These are phyloP conservation scores for Maniola hyperantus DNA, from an alignment of 2,888 invertebrate species.

Conservation along the genomic window DNA sequence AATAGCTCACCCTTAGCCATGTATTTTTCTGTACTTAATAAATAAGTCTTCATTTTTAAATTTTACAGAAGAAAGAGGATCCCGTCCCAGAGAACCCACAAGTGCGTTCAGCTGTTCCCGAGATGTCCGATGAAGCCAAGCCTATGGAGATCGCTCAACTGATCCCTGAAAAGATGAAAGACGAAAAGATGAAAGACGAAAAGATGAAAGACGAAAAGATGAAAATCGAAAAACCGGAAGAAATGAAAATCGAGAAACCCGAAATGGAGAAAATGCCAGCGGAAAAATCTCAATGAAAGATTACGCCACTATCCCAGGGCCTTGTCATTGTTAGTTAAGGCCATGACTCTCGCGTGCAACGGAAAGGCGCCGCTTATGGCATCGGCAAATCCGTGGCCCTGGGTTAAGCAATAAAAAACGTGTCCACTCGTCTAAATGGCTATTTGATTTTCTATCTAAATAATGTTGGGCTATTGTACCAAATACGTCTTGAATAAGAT, in stretches of 20 bases:
- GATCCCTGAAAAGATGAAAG: constrained; percentile 39
- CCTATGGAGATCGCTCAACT: constrained; percentile 39
- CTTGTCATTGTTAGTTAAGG: not conserved
- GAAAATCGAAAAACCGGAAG: constrained; percentile 42
- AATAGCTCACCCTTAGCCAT: not conserved
- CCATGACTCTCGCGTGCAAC: not conserved
- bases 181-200: constrained; percentile 45
- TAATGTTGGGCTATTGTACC: constrained; percentile 66
- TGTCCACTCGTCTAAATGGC: constrained; percentile 24
- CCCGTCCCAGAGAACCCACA: constrained; percentile 51
- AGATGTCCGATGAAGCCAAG: constrained; percentile 49
- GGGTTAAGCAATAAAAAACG: not conserved
- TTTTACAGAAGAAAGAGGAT: constrained; percentile 52
- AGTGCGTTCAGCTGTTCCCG: constrained; percentile 52
- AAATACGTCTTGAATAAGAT: constrained; percentile 54
- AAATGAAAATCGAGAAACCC: constrained; percentile 41
- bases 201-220: constrained; percentile 46
- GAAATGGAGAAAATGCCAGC: constrained; percentile 39
- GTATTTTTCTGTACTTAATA: not conserved
- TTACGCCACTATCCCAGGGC: not conserved
- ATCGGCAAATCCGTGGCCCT: not conserved
- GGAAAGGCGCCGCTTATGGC: not conserved
- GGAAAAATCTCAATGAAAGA: constrained; percentile 28
- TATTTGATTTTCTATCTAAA: constrained; percentile 37
- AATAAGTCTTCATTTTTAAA: not conserved